Conservation (phyloP, 1,140 invertebrate species). For the Leptonema lineaticorne region DNA sequence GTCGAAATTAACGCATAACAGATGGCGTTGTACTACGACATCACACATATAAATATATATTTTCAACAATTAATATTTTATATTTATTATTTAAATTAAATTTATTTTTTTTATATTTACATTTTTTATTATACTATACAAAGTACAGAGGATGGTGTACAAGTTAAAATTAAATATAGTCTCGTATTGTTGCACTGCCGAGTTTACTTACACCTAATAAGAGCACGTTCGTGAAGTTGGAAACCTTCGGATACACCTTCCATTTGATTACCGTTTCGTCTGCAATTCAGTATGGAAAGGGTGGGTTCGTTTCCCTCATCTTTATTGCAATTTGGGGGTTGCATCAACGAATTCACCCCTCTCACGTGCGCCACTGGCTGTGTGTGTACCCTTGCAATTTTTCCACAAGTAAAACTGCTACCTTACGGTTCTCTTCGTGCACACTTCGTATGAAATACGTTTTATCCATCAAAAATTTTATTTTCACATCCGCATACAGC, state of each 20-base stretch:
- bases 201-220: neutral
- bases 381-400: neutral
- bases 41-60: no score
- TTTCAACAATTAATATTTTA: no score
- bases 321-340: slow-evolving; percentile 32
- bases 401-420: neutral
- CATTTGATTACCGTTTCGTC: slow-evolving; percentile 42
- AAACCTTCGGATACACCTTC: slow-evolving; percentile 36
- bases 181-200: neutral
- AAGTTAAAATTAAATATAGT: neutral
- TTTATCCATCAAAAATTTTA: no score
- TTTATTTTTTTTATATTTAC: no score
- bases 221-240: slow-evolving; percentile 12
- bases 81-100: no score
- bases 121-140: no score
- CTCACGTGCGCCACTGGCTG: neutral
- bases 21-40: no score
- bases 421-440: no score
- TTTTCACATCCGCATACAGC: no score
- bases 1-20: no score
- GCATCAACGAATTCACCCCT: slow-evolving; percentile 11
- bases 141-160: no score
- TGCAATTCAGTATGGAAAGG: slow-evolving; percentile 34
- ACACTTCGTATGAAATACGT: no score
- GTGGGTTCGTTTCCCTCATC: slow-evolving; percentile 28